phyloP scores from a whole-genome alignment of 92 coral and sea anemone genomes.

The Diadumene lineata region DNA sequence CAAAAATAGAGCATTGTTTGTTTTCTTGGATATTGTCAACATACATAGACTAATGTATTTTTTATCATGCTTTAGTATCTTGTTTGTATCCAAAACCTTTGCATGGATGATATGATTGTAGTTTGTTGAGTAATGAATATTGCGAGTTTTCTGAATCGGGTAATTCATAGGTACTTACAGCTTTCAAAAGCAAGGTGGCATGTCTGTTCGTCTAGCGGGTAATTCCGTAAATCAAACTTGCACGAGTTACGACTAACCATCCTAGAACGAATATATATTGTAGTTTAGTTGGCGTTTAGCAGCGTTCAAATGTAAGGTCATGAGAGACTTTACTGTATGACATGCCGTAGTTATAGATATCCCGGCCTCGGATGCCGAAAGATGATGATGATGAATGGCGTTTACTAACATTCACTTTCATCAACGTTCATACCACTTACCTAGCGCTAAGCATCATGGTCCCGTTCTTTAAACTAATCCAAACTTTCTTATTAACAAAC shows the following conservation, averaged over 20 bases:
- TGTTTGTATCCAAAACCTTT: no score
- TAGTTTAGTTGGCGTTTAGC: no score
- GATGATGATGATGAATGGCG: no score
- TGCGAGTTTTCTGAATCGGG: no score
- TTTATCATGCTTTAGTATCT: no score
- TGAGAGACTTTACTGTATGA: no score
- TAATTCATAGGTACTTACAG: conserved; percentile 85
- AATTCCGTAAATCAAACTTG: conserved; percentile 89
- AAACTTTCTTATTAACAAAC: conserved; percentile 87
- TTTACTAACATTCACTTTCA: no score
- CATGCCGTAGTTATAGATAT: background rate
- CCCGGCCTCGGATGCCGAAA: no score
- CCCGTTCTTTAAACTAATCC: conserved; percentile 85
- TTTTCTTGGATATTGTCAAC: background rate
- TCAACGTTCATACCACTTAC: no score
- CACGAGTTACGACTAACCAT: conserved; percentile 84
- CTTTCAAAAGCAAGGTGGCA: conserved; percentile 97
- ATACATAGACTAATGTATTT: background rate
- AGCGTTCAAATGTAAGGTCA: background rate
- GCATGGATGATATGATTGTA: no score
- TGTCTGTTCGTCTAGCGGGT: conserved; percentile 86
- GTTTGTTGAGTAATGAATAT: no score
- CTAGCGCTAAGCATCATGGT: conserved; percentile 92
- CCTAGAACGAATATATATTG: conserved; percentile 30
- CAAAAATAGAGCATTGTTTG: no score